A percentile compares a stretch with the other conserved stretches of the same genome.
Conservation (phyloP, 2,888 invertebrate species). For the Holacanthella duospinosa region DNA sequence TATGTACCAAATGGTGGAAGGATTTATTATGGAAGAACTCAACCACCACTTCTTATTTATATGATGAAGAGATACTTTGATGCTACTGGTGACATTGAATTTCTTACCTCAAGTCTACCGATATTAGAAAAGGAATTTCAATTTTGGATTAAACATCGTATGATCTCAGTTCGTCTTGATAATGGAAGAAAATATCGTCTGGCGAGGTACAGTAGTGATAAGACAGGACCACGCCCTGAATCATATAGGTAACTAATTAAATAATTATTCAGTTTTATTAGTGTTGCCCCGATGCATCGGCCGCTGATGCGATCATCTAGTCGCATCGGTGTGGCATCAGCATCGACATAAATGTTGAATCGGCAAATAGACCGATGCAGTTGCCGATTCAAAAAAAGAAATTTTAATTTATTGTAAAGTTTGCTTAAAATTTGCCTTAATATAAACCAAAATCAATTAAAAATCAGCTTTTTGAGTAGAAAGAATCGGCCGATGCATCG, state of each 20-base stretch:
- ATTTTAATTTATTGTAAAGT: too few relatives aligned
- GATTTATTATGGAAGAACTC: constrained; percentile 50
- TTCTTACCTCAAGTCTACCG: not conserved
- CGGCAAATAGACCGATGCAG: too few relatives aligned
- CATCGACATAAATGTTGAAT: too few relatives aligned
- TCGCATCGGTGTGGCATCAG: too few relatives aligned
- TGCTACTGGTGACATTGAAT: constrained; percentile 51
- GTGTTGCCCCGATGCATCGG: too few relatives aligned
- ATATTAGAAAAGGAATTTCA: constrained; percentile 45
- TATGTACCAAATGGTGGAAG: constrained; percentile 86
- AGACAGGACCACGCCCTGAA: constrained; percentile 76
- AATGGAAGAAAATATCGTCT: constrained; percentile 53
- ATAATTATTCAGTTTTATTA: not conserved
- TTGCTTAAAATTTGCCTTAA: too few relatives aligned
- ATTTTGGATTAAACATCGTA: constrained; percentile 60
- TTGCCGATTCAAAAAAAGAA: too few relatives aligned
- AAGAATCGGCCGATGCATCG: too few relatives aligned
- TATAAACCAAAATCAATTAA: too few relatives aligned
- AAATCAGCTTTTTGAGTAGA: too few relatives aligned
- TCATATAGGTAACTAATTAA: constrained; percentile 54
- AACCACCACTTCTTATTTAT: constrained; percentile 45
- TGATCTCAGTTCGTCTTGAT: constrained; percentile 37
- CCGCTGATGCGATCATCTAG: too few relatives aligned
- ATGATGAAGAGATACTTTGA: constrained; percentile 72
- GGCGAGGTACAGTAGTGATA: constrained; percentile 61